Evolutionary conservation across 2,113 vertebrate species (phyloP), one percentile per base, ranked within the genome.

Genomic region (Gnathonemus echidnorhynchus): DNA sequence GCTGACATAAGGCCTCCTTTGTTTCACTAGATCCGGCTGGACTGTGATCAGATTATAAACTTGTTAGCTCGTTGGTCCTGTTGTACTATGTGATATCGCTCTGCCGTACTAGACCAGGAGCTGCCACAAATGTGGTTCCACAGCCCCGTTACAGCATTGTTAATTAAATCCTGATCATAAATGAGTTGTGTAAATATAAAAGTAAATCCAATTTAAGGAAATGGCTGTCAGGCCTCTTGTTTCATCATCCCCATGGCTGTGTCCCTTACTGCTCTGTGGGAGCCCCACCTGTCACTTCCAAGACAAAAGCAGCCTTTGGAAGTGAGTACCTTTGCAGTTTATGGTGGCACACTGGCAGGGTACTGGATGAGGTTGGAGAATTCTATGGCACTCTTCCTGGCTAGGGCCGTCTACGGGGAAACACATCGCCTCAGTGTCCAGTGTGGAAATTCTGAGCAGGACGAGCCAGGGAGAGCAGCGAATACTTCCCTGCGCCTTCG

Each of bases 1-100:
- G 85, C 86, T 27, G 46, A 77, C 88, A 93, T 88, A 94, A 88
- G 91, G 50, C 70, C 53, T 8, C 89, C 92, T 91, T 93, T 94
- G 92, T 94, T 53, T 62, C 19, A 3, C 42, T 39, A 15, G 53
- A 5, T 62, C 62, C 83, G 87, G 86, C 56, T 89, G 89, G 88
- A 62, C 50, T 50, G 88, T 91, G 88, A 91, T 91, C 77, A 17
- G 91, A 80, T 91, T 88, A 89, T 92, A 86, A 52, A 89, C 13
- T 77, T 85, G 86, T 88, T 91, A 80, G 89, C 89, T 90, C 88
- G 9, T 53, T 90, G 50, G 84, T 91, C 86, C 70, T 88, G 86
- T 19, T 49, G 90, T 56, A 83, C 90, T 56, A 62, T 7, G 80
- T 49, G 90, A 48, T 48, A 91, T 5, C 1, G 10, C 58, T 74